Evolutionary conservation across 2,797 vertebrate species (phyloP), one percentile per base, ranked within the genome.

Genomic region (Podarcis lilfordi): DNA sequence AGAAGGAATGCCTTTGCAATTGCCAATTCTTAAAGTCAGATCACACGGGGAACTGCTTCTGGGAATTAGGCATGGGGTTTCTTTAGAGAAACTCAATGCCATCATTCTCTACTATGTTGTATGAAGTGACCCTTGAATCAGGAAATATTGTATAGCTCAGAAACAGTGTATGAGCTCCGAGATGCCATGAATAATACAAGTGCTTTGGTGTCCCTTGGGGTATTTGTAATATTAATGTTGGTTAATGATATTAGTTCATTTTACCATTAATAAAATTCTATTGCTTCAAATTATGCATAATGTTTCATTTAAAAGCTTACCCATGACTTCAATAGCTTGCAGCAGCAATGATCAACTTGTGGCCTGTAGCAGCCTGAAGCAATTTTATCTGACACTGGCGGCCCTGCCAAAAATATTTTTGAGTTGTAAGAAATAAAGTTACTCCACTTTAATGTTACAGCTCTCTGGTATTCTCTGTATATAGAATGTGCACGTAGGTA

Each of bases 231-330:
- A 94, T 94, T 95, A 95, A 95, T 92, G 92, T 91, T 95, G 90
- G 92, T 93, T 95, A 95, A 96, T 96, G 93, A 93, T 92, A 92
- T 95, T 96, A 96, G 96, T 95, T 96, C 92, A 92, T 96, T 95
- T 95, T 95, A 87, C 91, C 94, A 92, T 96, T 96, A 95, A 96
- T 96, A 95, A 95, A 96, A 96, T 88, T 83, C 86, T 92, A 86
- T 92, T 94, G 91, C 92, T 94, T 94, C 95, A 93, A 95, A 96
- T 96, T 94, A 95, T 95, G 92, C 90, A 92, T 94, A 94, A 94
- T 91, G 89, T 95, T 96, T 94, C 95, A 95, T 94, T 96, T 95
- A 96, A 93, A 87, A 92, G 94, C 93, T 92, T 88, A 90, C 95
- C 88, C 83, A 89, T 91, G 85, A 27, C 85, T 92, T 94, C 94